A percentile compares a stretch with the other conserved stretches of the same genome.
Evolutionary conservation across 2,113 vertebrate genomes (phyloP).

Genomic region (Malaclemys terrapin): DNA sequence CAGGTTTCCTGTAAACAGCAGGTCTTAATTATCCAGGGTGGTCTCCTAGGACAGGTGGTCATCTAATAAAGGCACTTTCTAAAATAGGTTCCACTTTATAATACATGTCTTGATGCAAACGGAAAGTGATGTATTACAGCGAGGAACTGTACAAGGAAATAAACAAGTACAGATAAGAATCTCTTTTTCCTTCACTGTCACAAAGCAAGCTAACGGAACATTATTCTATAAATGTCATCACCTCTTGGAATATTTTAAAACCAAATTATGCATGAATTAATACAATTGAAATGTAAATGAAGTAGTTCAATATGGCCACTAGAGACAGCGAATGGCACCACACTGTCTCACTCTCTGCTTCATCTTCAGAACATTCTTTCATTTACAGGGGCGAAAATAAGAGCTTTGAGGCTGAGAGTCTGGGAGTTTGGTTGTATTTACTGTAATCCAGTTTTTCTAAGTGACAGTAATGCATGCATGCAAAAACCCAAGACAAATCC

Average conservation of each 20-base stretch:
- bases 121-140: conserved; percentile 48
- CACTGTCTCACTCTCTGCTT: conserved; percentile 55
- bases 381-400: conserved; percentile 42
- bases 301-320: conserved; percentile 67
- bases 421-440: conserved; percentile 14
- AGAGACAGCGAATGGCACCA: conserved; percentile 59
- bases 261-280: conserved; percentile 56
- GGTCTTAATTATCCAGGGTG: conserved; percentile 65
- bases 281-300: conserved; percentile 71
- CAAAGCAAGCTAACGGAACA: conserved; percentile 58
- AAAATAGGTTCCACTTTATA: conserved; percentile 30
- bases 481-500: background rate
- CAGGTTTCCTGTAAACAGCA: conserved; percentile 56
- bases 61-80: conserved; percentile 8
- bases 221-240: conserved; percentile 59
- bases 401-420: conserved; percentile 22
- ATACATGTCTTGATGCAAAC: conserved; percentile 54
- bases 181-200: conserved; percentile 45
- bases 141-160: conserved; percentile 65
- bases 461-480: background rate
- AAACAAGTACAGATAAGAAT: conserved; percentile 50
- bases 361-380: conserved; percentile 56
- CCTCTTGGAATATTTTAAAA: conserved; percentile 65
- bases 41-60: conserved; percentile 22
- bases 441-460: conserved; percentile 20